These are phyloP conservation scores for Cosmorhoe ocellata DNA, from an alignment of 2,888 invertebrate species.

Conservation along the genomic window DNA sequence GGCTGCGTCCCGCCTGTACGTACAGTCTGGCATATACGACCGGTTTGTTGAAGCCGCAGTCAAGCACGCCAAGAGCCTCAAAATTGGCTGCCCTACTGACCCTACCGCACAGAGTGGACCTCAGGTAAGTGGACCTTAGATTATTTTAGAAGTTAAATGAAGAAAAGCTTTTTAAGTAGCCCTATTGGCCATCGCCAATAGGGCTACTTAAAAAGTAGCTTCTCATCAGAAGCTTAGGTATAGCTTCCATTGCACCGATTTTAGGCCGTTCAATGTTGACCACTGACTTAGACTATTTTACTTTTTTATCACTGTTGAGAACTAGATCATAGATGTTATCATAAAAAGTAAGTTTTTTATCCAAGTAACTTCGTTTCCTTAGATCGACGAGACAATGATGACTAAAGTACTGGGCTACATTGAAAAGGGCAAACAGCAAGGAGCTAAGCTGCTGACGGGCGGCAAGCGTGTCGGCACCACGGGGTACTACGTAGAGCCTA, in stretches of 20 bases:
- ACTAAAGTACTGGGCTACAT: constrained; percentile 89
- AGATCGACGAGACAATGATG: constrained; percentile 88
- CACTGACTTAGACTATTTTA: too few relatives aligned
- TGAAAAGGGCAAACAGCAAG: constrained; percentile 89
- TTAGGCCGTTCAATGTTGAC: too few relatives aligned
- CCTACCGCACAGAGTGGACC: constrained; percentile 51
- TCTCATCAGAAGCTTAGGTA: too few relatives aligned
- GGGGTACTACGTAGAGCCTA: constrained; percentile 90
- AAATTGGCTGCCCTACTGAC: constrained; percentile 82
- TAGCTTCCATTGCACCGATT: too few relatives aligned
- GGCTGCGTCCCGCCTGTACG: constrained; percentile 59
- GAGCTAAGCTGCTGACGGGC: constrained; percentile 89
- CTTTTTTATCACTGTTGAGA: too few relatives aligned
- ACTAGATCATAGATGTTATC: too few relatives aligned
- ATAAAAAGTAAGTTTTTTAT: too few relatives aligned
- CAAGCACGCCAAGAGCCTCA: constrained; percentile 84
- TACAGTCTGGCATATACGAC: constrained; percentile 86
- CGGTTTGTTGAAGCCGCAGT: constrained; percentile 89
- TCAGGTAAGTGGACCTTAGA: too few relatives aligned
- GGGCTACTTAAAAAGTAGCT: too few relatives aligned
- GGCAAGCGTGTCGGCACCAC: constrained; percentile 84
- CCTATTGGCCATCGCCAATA: too few relatives aligned
- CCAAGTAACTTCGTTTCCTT: constrained; percentile 25
- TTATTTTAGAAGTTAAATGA: too few relatives aligned
- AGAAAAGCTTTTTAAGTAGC: too few relatives aligned